A percentile compares a stretch with the other conserved stretches of the same genome.
phyloP scores from a whole-genome alignment of 2,888 invertebrate genomes.

The Sarcophaga variegata region DNA sequence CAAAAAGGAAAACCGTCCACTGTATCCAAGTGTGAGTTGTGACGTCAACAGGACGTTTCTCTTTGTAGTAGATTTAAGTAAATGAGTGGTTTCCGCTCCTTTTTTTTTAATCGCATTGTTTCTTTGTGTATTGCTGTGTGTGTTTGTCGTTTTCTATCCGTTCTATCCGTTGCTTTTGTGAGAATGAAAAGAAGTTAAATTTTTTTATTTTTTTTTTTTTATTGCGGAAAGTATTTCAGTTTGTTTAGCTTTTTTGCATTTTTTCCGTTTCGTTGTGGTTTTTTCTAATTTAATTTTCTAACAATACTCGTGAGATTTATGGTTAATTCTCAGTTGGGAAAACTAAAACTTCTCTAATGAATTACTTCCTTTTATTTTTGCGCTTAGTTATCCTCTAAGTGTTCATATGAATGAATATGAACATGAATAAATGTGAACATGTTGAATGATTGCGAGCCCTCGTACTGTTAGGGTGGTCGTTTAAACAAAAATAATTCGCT shows the following conservation, averaged over 20 bases:
- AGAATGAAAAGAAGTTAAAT: slow-evolving; percentile 55
- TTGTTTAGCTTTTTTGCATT: background rate
- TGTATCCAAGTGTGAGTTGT: slow-evolving; percentile 32
- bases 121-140: slow-evolving; percentile 22
- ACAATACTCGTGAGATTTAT: slow-evolving; percentile 53
- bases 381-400: slow-evolving; percentile 29
- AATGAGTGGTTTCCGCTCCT: slow-evolving; percentile 69
- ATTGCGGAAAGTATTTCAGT: slow-evolving; percentile 47
- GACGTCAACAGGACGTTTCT: background rate
- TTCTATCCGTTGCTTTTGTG: slow-evolving; percentile 28
- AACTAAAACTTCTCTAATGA: slow-evolving; percentile 62
- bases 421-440: slow-evolving; percentile 19
- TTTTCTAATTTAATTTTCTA: slow-evolving; percentile 56
- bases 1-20: slow-evolving; percentile 48
- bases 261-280: slow-evolving; percentile 1
- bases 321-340: slow-evolving; percentile 56
- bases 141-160: background rate
- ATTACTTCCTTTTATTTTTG: slow-evolving; percentile 50
- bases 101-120: slow-evolving; percentile 24
- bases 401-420: slow-evolving; percentile 58
- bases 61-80: slow-evolving; percentile 63
- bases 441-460: background rate
- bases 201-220: slow-evolving; percentile 44
- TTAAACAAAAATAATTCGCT: too few species aligned
- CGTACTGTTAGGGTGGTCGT: too few species aligned